A percentile compares a stretch with the other conserved stretches of the same genome.
Conservation (phyloP, 2,888 invertebrate species). For the Hypolimnas misippus region DNA sequence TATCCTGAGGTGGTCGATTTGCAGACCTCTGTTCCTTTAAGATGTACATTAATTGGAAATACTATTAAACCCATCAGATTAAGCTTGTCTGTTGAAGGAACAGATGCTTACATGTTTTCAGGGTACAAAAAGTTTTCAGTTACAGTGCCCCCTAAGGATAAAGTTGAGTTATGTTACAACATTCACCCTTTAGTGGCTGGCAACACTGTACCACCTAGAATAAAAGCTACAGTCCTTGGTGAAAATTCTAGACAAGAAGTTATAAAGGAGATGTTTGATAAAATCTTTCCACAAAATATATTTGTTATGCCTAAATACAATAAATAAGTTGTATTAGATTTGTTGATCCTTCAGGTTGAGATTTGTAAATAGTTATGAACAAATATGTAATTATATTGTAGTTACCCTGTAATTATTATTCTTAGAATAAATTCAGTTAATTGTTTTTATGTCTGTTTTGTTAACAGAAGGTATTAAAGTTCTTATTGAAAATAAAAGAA, state of each 20-base stretch:
- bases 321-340: slow-evolving; percentile 66
- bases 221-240: slow-evolving; percentile 80
- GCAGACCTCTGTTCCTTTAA: slow-evolving; percentile 87
- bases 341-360: slow-evolving; percentile 56
- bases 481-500: slow-evolving; percentile 44
- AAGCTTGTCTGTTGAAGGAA: slow-evolving; percentile 90
- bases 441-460: slow-evolving; percentile 58
- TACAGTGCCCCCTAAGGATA: slow-evolving; percentile 85
- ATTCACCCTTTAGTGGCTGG: slow-evolving; percentile 91
- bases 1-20: slow-evolving; percentile 91
- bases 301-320: slow-evolving; percentile 83
- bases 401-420: slow-evolving; percentile 71
- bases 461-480: slow-evolving; percentile 40
- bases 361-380: slow-evolving; percentile 76
- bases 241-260: slow-evolving; percentile 66
- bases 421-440: slow-evolving; percentile 71
- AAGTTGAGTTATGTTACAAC: slow-evolving; percentile 88
- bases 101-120: slow-evolving; percentile 97
- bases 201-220: slow-evolving; percentile 87
- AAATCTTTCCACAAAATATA: slow-evolving; percentile 77
- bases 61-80: slow-evolving; percentile 89
- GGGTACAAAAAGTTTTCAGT: slow-evolving; percentile 93
- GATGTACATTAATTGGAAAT: slow-evolving; percentile 89
- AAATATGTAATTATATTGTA: slow-evolving; percentile 70
- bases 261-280: slow-evolving; percentile 77